phyloP scores from a whole-genome alignment of 2,888 invertebrate genomes.

The Drosophila nr. fundita region DNA sequence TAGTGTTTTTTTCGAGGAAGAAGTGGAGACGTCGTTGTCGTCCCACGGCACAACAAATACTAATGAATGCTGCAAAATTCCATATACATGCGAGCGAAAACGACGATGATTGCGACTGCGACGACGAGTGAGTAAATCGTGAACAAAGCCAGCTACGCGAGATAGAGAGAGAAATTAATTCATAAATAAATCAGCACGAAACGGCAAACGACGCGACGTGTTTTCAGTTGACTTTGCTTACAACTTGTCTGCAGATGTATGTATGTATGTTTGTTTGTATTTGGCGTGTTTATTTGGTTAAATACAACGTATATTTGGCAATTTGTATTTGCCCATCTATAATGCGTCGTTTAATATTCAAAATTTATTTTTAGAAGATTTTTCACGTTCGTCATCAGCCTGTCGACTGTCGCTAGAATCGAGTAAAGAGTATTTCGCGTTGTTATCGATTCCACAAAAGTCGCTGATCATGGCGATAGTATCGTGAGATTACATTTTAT shows the following conservation, averaged over 20 bases:
- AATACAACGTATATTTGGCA: slow-evolving; percentile 49
- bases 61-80: slow-evolving; percentile 69
- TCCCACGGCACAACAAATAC: slow-evolving; percentile 66
- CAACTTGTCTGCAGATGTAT: slow-evolving; percentile 42
- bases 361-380: slow-evolving; percentile 58
- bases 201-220: slow-evolving; percentile 52
- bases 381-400: slow-evolving; percentile 63
- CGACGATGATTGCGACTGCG: slow-evolving; percentile 13
- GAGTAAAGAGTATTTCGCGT: slow-evolving; percentile 17
- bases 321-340: slow-evolving; percentile 41
- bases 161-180: slow-evolving; percentile 73
- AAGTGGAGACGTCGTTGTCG: slow-evolving; percentile 64
- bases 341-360: slow-evolving; percentile 52
- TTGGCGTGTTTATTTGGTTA: slow-evolving; percentile 49
- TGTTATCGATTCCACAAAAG: slow-evolving; percentile 35
- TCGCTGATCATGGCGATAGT: slow-evolving; percentile 40
- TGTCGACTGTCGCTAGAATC: slow-evolving; percentile 28
- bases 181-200: slow-evolving; percentile 74
- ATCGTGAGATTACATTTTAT: slow-evolving; percentile 7
- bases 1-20: slow-evolving; percentile 15
- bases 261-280: slow-evolving; percentile 35
- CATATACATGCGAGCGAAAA: slow-evolving; percentile 49
- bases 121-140: slow-evolving; percentile 41
- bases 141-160: slow-evolving; percentile 62
- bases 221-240: slow-evolving; percentile 54